These are phyloP conservation scores for Tachypleus tridentatus DNA, from an alignment of 1,140 invertebrate species.

Conservation along the genomic window DNA sequence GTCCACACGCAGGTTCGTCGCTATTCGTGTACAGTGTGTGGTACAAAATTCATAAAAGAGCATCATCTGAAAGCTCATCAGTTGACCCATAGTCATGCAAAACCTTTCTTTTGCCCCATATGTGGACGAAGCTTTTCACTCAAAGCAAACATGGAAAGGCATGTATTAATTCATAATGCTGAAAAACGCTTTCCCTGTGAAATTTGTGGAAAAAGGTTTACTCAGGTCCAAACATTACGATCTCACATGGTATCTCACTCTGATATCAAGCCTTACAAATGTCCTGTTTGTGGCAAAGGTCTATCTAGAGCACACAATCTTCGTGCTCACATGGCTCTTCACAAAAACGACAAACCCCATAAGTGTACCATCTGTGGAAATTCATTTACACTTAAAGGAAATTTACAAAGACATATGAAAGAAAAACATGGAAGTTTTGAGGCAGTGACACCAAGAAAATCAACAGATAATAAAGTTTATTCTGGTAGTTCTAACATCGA, in stretches of 20 bases:
- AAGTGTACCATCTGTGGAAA: conserved; percentile 29
- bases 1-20: conserved; percentile 20
- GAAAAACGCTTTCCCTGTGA: conserved; percentile 37
- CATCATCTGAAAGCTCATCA: conserved; percentile 23
- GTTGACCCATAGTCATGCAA: conserved; percentile 19
- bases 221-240: conserved; percentile 44
- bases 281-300: conserved; percentile 35
- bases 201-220: conserved; percentile 45
- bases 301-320: conserved; percentile 29
- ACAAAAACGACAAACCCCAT: conserved; percentile 28
- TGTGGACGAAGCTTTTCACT: conserved; percentile 29
- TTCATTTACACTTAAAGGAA: conserved; percentile 40
- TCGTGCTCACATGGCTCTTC: conserved; percentile 28
- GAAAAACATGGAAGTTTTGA: conserved; percentile 26
- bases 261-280: conserved; percentile 36
- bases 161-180: conserved; percentile 44
- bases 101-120: conserved; percentile 28
- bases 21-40: conserved; percentile 21
- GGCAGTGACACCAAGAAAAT: conserved; percentile 8
- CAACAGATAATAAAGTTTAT: too few relatives aligned
- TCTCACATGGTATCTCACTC: conserved; percentile 39
- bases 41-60: conserved; percentile 22
- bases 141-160: conserved; percentile 31
- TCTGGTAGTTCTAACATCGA: too few relatives aligned
- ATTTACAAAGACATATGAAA: conserved; percentile 32